Base-by-base conservation (phyloP, 2,797 vertebrate species). In the Mormyrops boulengeri region DNA sequence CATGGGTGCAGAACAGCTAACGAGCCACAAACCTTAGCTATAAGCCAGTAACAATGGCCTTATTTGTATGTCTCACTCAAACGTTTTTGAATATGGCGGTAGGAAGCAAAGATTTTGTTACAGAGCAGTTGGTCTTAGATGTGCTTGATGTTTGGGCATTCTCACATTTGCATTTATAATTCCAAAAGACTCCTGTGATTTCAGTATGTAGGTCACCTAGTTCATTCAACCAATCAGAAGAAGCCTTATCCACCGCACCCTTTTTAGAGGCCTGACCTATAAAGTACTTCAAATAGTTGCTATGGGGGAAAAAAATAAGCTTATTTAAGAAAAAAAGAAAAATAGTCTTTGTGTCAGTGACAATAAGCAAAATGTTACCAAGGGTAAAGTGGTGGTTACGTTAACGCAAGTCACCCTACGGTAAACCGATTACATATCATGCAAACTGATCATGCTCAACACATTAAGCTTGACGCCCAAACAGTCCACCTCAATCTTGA, bases 191-290 rank as follows among this genome's bases (percentile, higher is more conserved):
- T 89, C 82, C 53, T 38, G 60, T 87, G 90, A 91, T 50, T 91
- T 82, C 88, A 91, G 41, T 88, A 91, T 89, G 77, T 89, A 87
- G 91, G 89, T 91, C 88, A 91, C 87, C 90, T 69, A 87, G 17
- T 89, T 85, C 82, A 52, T 50, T 30, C 14, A 86, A 44, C 41
- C 34, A 66, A 86, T 66, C 30, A 89, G 66, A n/a, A 89, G 85
- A 85, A 69, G 7, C 11, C 80, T 85, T n/a, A 30, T 41, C 82
- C 89, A 89, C 44, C 44, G 12, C 12, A 41, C 9, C 73, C 38
- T 30, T 80, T 85, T 84, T 30, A 62, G 52, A 14, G 44, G 2
- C 57, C 55, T 89, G 55, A 62, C 77, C 80, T 26, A 89, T 52
- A 66, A 86, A n/a, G 26, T 57, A 73, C 44, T 8, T 34, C 44